These are phyloP conservation scores for Hypselothyrea guttata DNA, from an alignment of 2,888 invertebrate genomes.

Conservation along the genomic window DNA sequence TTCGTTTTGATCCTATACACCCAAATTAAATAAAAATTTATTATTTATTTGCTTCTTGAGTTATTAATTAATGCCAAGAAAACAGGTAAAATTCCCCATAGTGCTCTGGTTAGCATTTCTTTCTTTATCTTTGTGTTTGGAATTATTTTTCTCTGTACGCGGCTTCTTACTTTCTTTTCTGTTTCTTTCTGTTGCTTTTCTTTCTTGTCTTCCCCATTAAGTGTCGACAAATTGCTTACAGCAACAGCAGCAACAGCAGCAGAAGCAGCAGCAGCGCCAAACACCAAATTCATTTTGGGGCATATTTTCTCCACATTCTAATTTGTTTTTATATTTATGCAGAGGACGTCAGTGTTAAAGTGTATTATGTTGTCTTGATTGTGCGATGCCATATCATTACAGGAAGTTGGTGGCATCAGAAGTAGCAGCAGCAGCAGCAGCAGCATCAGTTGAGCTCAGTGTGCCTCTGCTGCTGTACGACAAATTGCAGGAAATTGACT, in stretches of 20 bases:
- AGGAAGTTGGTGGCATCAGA: conserved; percentile 45
- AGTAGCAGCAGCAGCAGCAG: conserved; percentile 9
- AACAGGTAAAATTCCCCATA: too few relatives aligned
- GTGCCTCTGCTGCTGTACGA: conserved; percentile 24
- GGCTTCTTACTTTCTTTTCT: not conserved
- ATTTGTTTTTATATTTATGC: conserved; percentile 69
- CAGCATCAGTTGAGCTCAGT: conserved; percentile 6
- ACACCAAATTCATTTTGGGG: conserved; percentile 47
- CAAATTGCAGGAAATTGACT: conserved; percentile 78
- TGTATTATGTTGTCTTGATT: conserved; percentile 70
- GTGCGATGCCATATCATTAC: conserved; percentile 68
- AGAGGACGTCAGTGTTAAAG: conserved; percentile 35
- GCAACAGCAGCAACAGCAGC: conserved; percentile 9
- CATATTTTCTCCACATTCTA: conserved; percentile 67
- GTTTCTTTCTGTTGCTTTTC: not conserved
- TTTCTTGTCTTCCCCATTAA: conserved; percentile 40
- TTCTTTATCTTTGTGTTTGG: conserved; percentile 9
- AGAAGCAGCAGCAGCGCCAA: conserved; percentile 8
- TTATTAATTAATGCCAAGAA: too few relatives aligned
- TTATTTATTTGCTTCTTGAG: too few relatives aligned
- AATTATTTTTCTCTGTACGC: conserved; percentile 6
- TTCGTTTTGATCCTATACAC: too few relatives aligned
- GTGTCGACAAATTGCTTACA: conserved; percentile 58
- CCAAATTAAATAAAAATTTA: too few relatives aligned
- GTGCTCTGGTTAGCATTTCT: not conserved